phyloP scores from a whole-genome alignment of 2,113 vertebrate species.

The Axis porcinus region DNA sequence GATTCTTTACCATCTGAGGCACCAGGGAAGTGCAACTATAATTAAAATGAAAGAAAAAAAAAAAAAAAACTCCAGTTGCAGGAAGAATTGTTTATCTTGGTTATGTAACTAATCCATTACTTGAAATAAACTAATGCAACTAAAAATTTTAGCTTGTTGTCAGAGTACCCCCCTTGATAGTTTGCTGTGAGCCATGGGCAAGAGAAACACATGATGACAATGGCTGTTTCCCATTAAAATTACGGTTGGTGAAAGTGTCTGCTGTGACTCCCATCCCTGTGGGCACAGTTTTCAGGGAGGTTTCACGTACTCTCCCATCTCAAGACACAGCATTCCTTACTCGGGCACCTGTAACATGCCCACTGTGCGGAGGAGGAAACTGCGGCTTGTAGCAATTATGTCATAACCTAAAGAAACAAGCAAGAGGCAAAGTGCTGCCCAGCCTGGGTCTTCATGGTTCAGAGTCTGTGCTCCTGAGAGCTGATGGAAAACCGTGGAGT shows the following conservation, averaged over 20 bases:
- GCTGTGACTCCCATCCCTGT: rapidly evolving
- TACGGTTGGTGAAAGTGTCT: too few relatives aligned
- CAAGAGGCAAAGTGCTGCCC: background rate
- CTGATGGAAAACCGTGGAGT: background rate
- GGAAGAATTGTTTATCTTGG: background rate
- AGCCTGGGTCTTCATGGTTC: background rate
- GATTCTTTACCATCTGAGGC: background rate
- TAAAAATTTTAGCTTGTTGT: background rate
- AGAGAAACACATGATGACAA: background rate
- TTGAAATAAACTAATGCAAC: background rate
- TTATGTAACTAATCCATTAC: background rate
- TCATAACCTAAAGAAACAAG: background rate
- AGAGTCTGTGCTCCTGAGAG: background rate
- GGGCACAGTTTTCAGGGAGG: background rate
- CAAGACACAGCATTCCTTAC: rapidly evolving
- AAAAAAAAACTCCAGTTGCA: background rate
- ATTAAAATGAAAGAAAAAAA: background rate
- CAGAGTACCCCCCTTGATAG: background rate
- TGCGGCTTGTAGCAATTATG: background rate
- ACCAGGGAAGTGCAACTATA: background rate
- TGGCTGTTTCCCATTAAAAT: background rate
- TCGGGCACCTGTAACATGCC: background rate
- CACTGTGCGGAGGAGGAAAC: background rate
- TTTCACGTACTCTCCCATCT: too few relatives aligned
- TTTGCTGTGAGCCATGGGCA: background rate